Percentiles rank a stretch among this genome's conserved stretches.
These are phyloP conservation scores for Allacma fusca DNA, from an alignment of 2,888 invertebrate genomes.

Conservation along the genomic window DNA sequence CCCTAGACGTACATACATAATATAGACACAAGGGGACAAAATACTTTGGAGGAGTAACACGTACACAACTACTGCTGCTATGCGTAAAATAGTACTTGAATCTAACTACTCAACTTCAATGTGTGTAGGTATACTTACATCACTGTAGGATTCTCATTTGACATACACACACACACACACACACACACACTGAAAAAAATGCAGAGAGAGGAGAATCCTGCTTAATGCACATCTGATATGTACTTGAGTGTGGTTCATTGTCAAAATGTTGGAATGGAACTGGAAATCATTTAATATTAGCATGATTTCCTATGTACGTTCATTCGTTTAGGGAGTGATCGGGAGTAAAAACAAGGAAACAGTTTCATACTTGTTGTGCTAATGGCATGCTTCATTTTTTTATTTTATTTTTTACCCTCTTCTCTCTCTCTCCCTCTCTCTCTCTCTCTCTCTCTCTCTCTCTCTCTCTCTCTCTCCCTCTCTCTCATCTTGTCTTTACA, in stretches of 20 bases:
- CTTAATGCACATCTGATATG: background rate
- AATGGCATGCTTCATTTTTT: background rate
- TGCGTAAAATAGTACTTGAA: too few relatives aligned
- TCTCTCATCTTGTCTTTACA: constrained; percentile 1
- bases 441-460: background rate
- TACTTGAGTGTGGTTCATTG: background rate
- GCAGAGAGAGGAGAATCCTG: too few relatives aligned
- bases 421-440: background rate
- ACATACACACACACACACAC: too few relatives aligned
- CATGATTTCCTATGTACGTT: constrained; percentile 7
- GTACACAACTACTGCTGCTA: too few relatives aligned
- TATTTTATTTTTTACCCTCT: background rate
- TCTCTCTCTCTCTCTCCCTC: background rate
- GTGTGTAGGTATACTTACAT: too few relatives aligned
- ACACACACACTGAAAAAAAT: too few relatives aligned
- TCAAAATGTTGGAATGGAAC: constrained; percentile 10
- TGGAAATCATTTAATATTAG: constrained; percentile 20
- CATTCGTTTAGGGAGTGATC: constrained; percentile 19
- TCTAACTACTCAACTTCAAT: too few relatives aligned
- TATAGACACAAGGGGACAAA: too few relatives aligned
- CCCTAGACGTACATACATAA: too few relatives aligned
- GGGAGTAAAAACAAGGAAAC: background rate
- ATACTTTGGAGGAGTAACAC: too few relatives aligned
- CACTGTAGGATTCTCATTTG: too few relatives aligned
- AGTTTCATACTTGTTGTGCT: constrained; percentile 2